Evolutionary conservation across 2,888 invertebrate species (phyloP).

Genomic region (Macrophya annulata): DNA sequence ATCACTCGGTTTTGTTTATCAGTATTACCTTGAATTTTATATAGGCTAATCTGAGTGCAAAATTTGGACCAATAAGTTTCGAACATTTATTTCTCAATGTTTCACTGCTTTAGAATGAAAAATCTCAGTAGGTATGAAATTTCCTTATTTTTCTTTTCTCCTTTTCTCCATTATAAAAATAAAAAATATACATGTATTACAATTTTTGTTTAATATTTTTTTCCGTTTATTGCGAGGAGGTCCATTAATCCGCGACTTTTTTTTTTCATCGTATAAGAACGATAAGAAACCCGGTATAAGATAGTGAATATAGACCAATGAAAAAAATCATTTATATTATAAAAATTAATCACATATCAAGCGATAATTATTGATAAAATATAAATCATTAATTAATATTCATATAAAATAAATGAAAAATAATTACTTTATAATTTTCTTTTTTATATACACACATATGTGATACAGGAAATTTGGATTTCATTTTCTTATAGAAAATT

Average conservation of each 20-base stretch:
- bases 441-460: neutral
- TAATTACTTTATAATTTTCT: neutral
- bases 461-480: too few species aligned
- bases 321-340: neutral
- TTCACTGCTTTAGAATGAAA: too few species aligned
- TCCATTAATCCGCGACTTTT: neutral
- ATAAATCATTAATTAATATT: neutral
- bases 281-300: neutral
- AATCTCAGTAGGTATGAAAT: too few species aligned
- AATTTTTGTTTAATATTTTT: too few species aligned
- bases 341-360: neutral
- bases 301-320: neutral
- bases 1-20: neutral
- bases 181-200: too few species aligned
- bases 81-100: neutral
- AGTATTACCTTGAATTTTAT: slow-evolving; percentile 2
- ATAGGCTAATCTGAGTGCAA: neutral
- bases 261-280: neutral
- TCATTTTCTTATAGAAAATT: too few species aligned
- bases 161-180: too few species aligned
- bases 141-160: too few species aligned
- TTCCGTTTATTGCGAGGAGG: neutral
- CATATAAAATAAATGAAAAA: neutral
- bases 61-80: neutral
- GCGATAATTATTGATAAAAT: neutral